A percentile compares a stretch with the other conserved stretches of the same genome.
These are phyloP conservation scores for Nymphalis c-album DNA, from an alignment of 2,888 invertebrate species.

Conservation along the genomic window DNA sequence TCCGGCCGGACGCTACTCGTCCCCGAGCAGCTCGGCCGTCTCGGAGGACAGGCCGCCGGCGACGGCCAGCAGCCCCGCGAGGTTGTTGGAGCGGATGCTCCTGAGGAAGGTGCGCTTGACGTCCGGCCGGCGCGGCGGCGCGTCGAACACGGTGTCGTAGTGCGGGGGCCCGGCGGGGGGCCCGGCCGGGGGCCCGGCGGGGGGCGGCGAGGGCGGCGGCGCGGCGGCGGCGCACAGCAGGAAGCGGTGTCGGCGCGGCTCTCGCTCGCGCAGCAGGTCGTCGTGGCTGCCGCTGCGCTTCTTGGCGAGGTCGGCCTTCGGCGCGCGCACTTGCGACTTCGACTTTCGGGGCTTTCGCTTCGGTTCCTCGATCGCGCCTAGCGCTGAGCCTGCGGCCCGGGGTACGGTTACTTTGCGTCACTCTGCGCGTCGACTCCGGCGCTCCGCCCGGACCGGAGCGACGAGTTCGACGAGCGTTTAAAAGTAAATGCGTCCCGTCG, in stretches of 20 bases:
- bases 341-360: conserved; percentile 49
- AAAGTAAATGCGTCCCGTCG: no score
- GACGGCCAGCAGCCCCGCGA: conserved; percentile 60
- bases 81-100: conserved; percentile 63
- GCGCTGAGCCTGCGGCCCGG: conserved; percentile 36
- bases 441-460: conserved; percentile 68
- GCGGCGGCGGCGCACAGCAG: conserved; percentile 83
- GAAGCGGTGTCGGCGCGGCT: conserved; percentile 59
- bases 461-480: conserved; percentile 58
- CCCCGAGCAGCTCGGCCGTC: conserved; percentile 61
- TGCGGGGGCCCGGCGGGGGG: conserved; percentile 78
- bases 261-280: conserved; percentile 59
- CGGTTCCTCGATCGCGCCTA: conserved; percentile 42
- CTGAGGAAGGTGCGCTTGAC: conserved; percentile 60
- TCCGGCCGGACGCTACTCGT: conserved; percentile 48
- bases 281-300: conserved; percentile 68
- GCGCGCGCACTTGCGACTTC: conserved; percentile 49
- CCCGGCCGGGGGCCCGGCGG: conserved; percentile 68
- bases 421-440: conserved; percentile 26
- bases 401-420: conserved; percentile 34
- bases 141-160: conserved; percentile 75
- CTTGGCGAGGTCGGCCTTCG: conserved; percentile 48
- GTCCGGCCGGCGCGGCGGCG: conserved; percentile 52
- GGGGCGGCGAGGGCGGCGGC: conserved; percentile 47
- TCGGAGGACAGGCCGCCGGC: conserved; percentile 56